Evolutionary conservation across 2,797 vertebrate genomes (phyloP).

Genomic region (Paramormyrops hopkinsi): DNA sequence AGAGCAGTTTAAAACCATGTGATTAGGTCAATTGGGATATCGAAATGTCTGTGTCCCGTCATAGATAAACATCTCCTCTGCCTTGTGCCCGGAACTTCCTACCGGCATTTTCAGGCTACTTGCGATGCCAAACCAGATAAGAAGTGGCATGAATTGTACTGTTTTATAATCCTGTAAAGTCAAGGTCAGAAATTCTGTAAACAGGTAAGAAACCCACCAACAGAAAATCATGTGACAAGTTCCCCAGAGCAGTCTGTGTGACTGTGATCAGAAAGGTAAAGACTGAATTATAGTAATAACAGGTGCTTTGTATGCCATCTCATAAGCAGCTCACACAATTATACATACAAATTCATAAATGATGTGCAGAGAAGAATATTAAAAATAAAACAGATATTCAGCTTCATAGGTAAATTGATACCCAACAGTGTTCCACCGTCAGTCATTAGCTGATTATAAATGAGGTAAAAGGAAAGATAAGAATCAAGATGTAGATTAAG

Average conservation of each 20-base stretch:
- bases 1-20: neutral
- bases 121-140: neutral
- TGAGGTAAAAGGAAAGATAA: neutral
- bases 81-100: neutral
- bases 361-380: neutral
- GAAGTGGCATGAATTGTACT: neutral
- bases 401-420: neutral
- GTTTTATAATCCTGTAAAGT: neutral
- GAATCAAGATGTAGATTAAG: neutral
- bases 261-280: neutral
- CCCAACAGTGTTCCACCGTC: neutral
- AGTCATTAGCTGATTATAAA: neutral
- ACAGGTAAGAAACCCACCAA: neutral
- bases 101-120: neutral
- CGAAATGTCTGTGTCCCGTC: neutral
- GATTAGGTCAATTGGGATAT: neutral
- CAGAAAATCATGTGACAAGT: neutral
- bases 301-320: neutral
- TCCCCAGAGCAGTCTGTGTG: neutral
- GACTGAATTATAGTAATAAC: neutral
- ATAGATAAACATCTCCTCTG: neutral
- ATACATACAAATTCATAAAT: conserved; percentile 4
- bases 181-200: neutral
- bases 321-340: neutral
- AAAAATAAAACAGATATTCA: neutral